phyloP scores from a whole-genome alignment of 2,888 invertebrate species.

The Cheilosia pagana region DNA sequence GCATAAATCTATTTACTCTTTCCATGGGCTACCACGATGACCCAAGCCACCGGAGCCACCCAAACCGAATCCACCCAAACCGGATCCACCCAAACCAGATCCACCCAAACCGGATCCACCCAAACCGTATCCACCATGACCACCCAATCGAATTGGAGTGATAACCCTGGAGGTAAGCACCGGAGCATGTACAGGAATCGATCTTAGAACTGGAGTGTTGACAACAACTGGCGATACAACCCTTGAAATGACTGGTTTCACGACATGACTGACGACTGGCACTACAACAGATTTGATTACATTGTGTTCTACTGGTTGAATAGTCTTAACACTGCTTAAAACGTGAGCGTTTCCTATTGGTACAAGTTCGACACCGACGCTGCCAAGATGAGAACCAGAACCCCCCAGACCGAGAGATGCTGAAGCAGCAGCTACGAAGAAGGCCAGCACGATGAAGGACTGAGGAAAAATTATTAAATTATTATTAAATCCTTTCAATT shows the following conservation, averaged over 20 bases:
- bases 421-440: constrained; percentile 20
- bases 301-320: constrained; percentile 5
- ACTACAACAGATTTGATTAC: constrained; percentile 20
- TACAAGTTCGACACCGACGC: not conserved
- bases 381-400: not conserved
- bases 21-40: not conserved
- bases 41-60: not conserved
- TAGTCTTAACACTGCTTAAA: constrained; percentile 12
- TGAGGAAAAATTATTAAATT: not conserved
- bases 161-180: not conserved
- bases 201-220: not conserved
- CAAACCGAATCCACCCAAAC: not conserved
- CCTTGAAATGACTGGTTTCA: constrained; percentile 6
- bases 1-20: not conserved
- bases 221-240: constrained; percentile 6
- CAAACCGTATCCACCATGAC: not conserved
- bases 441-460: constrained; percentile 17
- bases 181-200: not conserved
- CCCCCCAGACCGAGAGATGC: not conserved
- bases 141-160: not conserved
- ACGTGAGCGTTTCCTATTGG: constrained; percentile 11
- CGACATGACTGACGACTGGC: constrained; percentile 19
- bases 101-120: not conserved
- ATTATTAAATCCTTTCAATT: not conserved
- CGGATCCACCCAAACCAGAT: not conserved